Evolutionary conservation across 35 echinoderm and acorn worm genomes (phyloP).

Genomic region (Ptychodera flava): DNA sequence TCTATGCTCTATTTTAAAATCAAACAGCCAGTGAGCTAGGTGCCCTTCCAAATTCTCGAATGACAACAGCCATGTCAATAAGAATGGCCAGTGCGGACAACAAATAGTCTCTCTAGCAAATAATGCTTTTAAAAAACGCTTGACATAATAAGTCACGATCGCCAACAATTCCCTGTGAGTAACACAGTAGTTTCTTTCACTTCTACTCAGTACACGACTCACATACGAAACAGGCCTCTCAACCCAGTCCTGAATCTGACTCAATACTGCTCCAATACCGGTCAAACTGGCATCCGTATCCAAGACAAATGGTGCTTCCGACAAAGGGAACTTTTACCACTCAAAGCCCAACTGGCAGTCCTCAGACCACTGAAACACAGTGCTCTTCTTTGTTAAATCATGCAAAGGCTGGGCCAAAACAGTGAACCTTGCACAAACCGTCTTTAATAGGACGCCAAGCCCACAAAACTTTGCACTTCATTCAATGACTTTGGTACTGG

Average conservation of each 20-base stretch:
- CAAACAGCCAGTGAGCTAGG: slow-evolving; percentile 48
- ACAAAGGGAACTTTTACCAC: slow-evolving; percentile 20
- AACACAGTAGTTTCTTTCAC: slow-evolving; percentile 34
- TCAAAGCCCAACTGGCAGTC: slow-evolving; percentile 32
- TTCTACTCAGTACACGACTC: slow-evolving; percentile 11
- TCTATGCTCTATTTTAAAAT: slow-evolving; percentile 37
- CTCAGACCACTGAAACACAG: slow-evolving; percentile 20
- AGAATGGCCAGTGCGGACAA: slow-evolving; percentile 43
- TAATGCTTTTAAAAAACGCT: slow-evolving; percentile 38
- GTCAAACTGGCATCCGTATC: slow-evolving; percentile 48
- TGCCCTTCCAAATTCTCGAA: slow-evolving; percentile 40
- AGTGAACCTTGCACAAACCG: slow-evolving; percentile 32
- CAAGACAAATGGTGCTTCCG: slow-evolving; percentile 41
- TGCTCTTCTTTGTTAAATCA: slow-evolving; percentile 27
- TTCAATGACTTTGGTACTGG: slow-evolving; percentile 6
- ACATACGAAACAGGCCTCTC: too few relatives aligned
- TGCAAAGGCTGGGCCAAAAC: slow-evolving; percentile 39
- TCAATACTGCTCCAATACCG: slow-evolving; percentile 24
- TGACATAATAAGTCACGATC: slow-evolving; percentile 26
- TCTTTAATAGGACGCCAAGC: slow-evolving; percentile 44
- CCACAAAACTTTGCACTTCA: slow-evolving; percentile 41
- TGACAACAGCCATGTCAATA: slow-evolving; percentile 50
- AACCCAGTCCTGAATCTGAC: too few relatives aligned
- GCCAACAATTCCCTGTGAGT: slow-evolving; percentile 46
- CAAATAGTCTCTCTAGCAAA: slow-evolving; percentile 23